Evolutionary conservation across 2,888 invertebrate species (phyloP).

Genomic region (Amphimallon solstitiale): DNA sequence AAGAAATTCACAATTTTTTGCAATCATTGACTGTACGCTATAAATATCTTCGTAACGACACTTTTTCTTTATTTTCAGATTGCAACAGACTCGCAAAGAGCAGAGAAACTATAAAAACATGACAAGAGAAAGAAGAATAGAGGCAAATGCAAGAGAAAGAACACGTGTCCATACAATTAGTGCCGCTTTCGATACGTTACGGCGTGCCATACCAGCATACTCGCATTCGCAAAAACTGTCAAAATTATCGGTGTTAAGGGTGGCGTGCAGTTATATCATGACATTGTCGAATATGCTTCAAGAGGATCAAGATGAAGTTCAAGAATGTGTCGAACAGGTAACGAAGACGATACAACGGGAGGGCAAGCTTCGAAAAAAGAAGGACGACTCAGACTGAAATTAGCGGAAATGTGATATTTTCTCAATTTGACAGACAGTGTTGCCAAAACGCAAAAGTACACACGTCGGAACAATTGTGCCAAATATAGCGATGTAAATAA

Average conservation of each 20-base stretch:
- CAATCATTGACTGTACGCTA: background rate
- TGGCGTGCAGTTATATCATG: constrained; percentile 93
- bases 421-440: constrained; percentile 15
- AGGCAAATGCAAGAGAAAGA: constrained; percentile 93
- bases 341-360: constrained; percentile 93
- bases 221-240: constrained; percentile 94
- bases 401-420: background rate
- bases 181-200: constrained; percentile 91
- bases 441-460: background rate
- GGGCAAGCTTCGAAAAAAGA: constrained; percentile 87
- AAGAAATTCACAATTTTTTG: background rate
- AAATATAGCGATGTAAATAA: background rate
- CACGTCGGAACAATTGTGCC: constrained; percentile 4
- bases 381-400: constrained; percentile 71
- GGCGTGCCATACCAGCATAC: constrained; percentile 87
- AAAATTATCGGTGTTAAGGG: constrained; percentile 89
- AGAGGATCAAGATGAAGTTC: constrained; percentile 67
- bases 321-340: constrained; percentile 85
- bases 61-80: constrained; percentile 29
- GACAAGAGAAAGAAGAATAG: constrained; percentile 91
- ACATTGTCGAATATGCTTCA: constrained; percentile 84
- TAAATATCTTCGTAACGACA: background rate
- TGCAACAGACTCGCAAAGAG: constrained; percentile 64
- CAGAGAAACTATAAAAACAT: constrained; percentile 95
- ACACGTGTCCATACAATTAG: constrained; percentile 95